A percentile compares a stretch with the other conserved stretches of the same genome.
Evolutionary conservation across 2,888 invertebrate genomes (phyloP).

Genomic region (Malthinus seriepunctatus): DNA sequence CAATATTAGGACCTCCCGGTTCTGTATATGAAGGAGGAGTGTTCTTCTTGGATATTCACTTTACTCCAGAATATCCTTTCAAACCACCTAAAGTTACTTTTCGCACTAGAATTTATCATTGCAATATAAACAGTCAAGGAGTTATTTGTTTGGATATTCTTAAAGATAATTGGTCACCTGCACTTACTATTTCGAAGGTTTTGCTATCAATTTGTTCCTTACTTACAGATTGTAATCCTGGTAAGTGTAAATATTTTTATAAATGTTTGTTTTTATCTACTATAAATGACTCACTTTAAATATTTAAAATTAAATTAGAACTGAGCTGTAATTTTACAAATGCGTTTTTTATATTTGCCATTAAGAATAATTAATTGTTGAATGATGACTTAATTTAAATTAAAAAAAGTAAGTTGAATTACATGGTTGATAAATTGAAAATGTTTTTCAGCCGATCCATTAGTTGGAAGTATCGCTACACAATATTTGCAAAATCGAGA

Average conservation of each 20-base stretch:
- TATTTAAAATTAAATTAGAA: no score
- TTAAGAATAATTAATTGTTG: no score
- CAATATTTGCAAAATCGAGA: slow-evolving; percentile 97
- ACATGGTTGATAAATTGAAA: not conserved
- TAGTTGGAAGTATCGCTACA: slow-evolving; percentile 97
- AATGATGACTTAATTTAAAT: no score
- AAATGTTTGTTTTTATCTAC: not conserved
- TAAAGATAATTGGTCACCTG: slow-evolving; percentile 99
- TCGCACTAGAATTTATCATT: slow-evolving; percentile 94
- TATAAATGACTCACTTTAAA: no score
- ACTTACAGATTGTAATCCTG: slow-evolving; percentile 98
- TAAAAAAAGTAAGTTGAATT: no score
- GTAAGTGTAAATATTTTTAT: slow-evolving; percentile 59
- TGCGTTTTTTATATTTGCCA: no score
- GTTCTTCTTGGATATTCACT: slow-evolving; percentile 97
- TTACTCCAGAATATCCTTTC: slow-evolving; percentile 96
- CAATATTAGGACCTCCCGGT: slow-evolving; percentile 94
- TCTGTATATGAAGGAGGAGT: slow-evolving; percentile 98
- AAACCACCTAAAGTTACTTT: slow-evolving; percentile 87
- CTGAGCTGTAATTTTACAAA: no score
- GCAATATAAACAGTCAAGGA: slow-evolving; percentile 99
- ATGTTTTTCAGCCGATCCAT: slow-evolving; percentile 80
- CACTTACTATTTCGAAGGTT: slow-evolving; percentile 96
- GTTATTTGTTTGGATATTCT: slow-evolving; percentile 97
- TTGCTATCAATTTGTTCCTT: slow-evolving; percentile 96